Evolutionary conservation across 2,797 vertebrate species (phyloP).

Genomic region (Molossus alvarezi): DNA sequence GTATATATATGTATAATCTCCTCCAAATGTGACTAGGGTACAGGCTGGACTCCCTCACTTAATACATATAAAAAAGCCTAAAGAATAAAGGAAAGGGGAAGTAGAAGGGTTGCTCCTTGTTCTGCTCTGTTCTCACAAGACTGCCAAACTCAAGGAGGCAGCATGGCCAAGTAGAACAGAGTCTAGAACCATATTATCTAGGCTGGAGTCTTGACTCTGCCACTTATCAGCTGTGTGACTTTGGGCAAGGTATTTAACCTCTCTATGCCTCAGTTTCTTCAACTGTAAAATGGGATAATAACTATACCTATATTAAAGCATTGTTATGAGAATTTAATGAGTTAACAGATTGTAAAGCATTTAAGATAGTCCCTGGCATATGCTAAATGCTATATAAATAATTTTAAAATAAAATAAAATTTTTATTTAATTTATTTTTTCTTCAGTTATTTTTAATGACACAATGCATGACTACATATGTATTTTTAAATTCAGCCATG

Average conservation of each 20-base stretch:
- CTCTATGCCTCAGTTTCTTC: conserved; percentile 39
- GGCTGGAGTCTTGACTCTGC: conserved; percentile 11
- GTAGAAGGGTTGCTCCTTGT: neutral
- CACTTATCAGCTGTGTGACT: neutral
- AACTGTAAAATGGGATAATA: neutral
- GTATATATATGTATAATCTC: too few relatives aligned
- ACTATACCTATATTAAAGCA: conserved; percentile 29
- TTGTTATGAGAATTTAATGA: neutral
- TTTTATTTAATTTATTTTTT: neutral
- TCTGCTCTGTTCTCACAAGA: neutral
- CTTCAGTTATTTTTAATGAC: neutral
- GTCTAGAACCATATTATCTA: neutral
- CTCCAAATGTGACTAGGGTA: neutral
- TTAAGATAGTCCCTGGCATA: conserved; percentile 35
- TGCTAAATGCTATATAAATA: neutral
- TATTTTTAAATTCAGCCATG: neutral
- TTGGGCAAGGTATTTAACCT: conserved; percentile 1
- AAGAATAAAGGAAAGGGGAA: neutral
- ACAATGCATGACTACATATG: neutral
- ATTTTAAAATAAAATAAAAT: conserved; percentile 51
- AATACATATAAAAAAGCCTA: conserved; percentile 14
- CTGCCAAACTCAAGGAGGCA: neutral
- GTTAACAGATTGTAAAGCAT: conserved; percentile 32
- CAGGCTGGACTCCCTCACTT: neutral
- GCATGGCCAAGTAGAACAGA: neutral